Conservation (phyloP, 2,888 invertebrate species). For the Lepidochrysops patricia region DNA sequence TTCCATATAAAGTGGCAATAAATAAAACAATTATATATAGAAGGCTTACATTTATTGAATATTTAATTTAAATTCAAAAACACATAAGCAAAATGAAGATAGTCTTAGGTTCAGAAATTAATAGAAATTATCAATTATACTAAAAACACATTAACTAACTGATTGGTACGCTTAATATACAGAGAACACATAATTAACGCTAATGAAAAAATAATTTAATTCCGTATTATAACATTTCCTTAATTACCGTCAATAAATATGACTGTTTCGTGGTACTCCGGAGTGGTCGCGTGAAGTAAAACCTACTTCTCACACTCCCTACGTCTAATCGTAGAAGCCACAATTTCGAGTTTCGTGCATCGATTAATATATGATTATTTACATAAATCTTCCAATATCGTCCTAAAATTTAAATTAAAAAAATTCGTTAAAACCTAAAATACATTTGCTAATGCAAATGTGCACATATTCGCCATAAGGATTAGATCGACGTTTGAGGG, state of each 20-base stretch:
- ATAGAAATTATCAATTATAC: conserved; percentile 54
- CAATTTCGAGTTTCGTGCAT: neutral
- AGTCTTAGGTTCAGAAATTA: conserved; percentile 35
- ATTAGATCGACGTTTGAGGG: neutral
- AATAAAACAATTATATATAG: conserved; percentile 31
- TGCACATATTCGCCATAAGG: neutral
- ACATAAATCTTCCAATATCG: conserved; percentile 19
- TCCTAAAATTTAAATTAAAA: neutral
- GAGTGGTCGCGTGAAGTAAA: conserved; percentile 24
- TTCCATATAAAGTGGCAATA: too few species aligned
- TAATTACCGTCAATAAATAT: conserved; percentile 68
- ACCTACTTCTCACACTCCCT: neutral
- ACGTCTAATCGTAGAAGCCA: neutral
- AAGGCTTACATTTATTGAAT: conserved; percentile 62
- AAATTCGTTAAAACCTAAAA: conserved; percentile 6
- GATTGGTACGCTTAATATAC: conserved; percentile 62
- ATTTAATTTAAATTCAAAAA: conserved; percentile 48
- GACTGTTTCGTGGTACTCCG: conserved; percentile 61
- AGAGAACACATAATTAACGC: conserved; percentile 50
- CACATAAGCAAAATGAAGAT: conserved; percentile 49
- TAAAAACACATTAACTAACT: conserved; percentile 43
- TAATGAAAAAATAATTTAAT: conserved; percentile 64
- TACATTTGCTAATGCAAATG: conserved; percentile 11
- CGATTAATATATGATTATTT: conserved; percentile 4
- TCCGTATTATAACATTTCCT: conserved; percentile 53